Percentiles rank a stretch among this genome's conserved stretches.
Conservation (phyloP, 2,113 vertebrate species). For the Circaetus gallicus region DNA sequence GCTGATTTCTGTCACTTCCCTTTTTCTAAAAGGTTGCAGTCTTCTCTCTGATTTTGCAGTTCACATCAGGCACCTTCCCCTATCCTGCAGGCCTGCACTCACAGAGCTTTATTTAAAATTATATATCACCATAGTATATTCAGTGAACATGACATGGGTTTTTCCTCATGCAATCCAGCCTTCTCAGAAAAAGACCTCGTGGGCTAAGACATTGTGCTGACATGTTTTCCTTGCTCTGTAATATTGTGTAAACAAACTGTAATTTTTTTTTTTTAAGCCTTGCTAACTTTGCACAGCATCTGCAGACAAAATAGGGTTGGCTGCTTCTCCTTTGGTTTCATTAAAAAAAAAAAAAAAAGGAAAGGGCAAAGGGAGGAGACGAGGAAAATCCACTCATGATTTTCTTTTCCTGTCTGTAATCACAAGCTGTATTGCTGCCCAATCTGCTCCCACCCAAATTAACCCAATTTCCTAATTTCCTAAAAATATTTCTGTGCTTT, state of each 20-base stretch:
- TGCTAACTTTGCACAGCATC: background rate
- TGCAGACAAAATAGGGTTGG: background rate
- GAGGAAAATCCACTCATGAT: constrained; percentile 27
- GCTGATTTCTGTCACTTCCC: background rate
- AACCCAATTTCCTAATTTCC: constrained; percentile 44
- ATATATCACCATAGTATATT: background rate
- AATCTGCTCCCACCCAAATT: constrained; percentile 34
- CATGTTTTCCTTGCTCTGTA: constrained; percentile 21
- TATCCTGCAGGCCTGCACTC: background rate
- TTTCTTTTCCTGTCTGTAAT: constrained; percentile 31
- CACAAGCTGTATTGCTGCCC: background rate
- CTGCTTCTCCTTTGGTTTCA: background rate
- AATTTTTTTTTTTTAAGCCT: background rate
- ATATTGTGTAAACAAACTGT: constrained; percentile 33
- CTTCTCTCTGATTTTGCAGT: background rate
- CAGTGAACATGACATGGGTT: background rate
- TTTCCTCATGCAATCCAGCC: background rate
- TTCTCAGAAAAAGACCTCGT: background rate
- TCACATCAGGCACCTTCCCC: background rate
- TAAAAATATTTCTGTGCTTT: background rate
- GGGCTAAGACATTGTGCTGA: background rate
- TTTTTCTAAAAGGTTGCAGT: background rate
- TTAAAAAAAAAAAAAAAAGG: background rate
- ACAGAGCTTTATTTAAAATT: background rate
- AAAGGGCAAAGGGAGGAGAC: constrained; percentile 17